Base-by-base conservation (phyloP, 2,888 invertebrate genomes). In the Temnothorax unifasciatus region DNA sequence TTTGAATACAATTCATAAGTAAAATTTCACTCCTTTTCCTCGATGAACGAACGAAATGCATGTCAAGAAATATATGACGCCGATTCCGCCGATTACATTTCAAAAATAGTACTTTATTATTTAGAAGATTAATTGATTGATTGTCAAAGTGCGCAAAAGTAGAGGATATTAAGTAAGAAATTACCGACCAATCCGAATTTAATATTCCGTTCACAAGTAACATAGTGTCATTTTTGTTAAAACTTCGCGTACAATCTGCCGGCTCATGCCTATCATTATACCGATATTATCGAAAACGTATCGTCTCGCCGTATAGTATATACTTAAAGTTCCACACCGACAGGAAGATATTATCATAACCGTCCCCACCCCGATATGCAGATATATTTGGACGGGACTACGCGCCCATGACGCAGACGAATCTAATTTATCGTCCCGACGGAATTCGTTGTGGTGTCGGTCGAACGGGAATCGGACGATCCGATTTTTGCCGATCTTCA, bases 401-500 rank as follows among this genome's bases (percentile, higher is more conserved):
- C 47, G 61, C 13, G 59, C 44, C 61, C 47, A 11, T 47, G 34
- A 63, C 34, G 63, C n/a, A 50, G 21, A 34, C 21, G 63, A 75
- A 61, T 75, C 50, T 38, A 63, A 63, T 68, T 73, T 59, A 47
- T 63, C 81, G 59, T 25, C 21, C 21, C 41, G 50, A n/a, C 34
- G n/a, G 11, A 50, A 6, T 75, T n/a, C n/a, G 25, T 41, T 15
- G 47, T 21, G 4, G 15, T 41, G 71, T 52, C 25, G 64, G 13
- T 9, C 21, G 29, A 13, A 44, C 74, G 9, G 71, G 8, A 59
- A 5, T 41, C 11, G 52, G 25, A 69, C 82, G 85, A 71, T 83
- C 87, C 69, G 87, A 81, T 88, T 87, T 82, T 85, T 83, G 64
- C 75, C 6, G 34, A 47, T 41, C 38, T 66, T 64, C 41, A 15